Evolutionary conservation across 2,113 vertebrate species (phyloP).

Genomic region (Lampris megalopsis): DNA sequence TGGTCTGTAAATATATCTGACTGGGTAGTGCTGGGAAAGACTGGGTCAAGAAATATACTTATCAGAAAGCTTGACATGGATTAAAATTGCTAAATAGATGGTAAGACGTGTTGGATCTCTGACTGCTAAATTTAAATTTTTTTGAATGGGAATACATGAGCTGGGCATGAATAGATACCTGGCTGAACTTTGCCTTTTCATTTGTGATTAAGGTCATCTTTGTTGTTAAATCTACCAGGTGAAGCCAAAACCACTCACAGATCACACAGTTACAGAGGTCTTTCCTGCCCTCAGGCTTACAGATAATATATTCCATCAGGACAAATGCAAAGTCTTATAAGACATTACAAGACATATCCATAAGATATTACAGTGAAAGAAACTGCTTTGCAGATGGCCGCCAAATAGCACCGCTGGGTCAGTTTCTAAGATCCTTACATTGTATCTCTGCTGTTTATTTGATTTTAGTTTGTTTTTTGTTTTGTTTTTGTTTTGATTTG

Average conservation of each 20-base stretch:
- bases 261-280: neutral
- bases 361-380: neutral
- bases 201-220: neutral
- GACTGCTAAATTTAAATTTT: neutral
- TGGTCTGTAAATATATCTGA: no score
- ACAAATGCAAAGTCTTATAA: neutral
- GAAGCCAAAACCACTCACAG: conserved; percentile 16
- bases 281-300: neutral
- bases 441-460: neutral
- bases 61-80: no score
- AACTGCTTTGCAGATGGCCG: conserved; percentile 1
- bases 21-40: no score
- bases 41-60: no score
- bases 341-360: no score
- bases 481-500: conserved; percentile 14
- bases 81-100: no score
- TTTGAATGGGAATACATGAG: conserved; percentile 7
- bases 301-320: conserved; percentile 3
- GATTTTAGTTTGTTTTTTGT: conserved; percentile 15
- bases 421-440: conserved; percentile 1
- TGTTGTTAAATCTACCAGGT: neutral
- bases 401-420: conserved; percentile 1
- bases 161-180: neutral
- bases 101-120: no score
- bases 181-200: neutral